phyloP scores from a whole-genome alignment of 2,797 vertebrate genomes.

The Schizopygopsis pylzovi region DNA sequence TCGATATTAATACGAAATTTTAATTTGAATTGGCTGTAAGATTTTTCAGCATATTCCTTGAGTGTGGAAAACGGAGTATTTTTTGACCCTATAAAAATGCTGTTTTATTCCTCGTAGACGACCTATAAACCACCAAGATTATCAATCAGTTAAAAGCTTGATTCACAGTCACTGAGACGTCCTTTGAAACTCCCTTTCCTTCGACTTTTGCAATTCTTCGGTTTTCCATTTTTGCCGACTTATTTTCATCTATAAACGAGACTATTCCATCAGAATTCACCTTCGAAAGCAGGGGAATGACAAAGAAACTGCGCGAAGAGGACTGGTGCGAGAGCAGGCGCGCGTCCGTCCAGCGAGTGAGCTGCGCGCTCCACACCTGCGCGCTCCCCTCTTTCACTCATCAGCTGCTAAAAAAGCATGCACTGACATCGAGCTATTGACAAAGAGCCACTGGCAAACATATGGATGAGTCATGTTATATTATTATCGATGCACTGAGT shows the following conservation, averaged over 20 bases:
- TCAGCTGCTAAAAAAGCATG: not conserved
- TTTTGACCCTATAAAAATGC: slow-evolving; percentile 29
- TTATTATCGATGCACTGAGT: not conserved
- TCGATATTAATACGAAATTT: slow-evolving; percentile 66
- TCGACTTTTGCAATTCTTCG: slow-evolving; percentile 75
- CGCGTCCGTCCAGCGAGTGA: slow-evolving; percentile 55
- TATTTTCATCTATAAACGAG: slow-evolving; percentile 27
- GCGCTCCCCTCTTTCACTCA: slow-evolving; percentile 48
- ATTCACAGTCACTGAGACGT: slow-evolving; percentile 79
- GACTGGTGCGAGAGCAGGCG: slow-evolving; percentile 58
- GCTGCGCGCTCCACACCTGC: slow-evolving; percentile 54
- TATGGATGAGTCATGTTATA: not conserved
- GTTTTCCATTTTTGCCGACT: slow-evolving; percentile 76
- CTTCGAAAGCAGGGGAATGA: slow-evolving; percentile 38
- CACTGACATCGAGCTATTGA: not conserved
- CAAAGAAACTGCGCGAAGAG: not conserved
- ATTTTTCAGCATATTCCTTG: slow-evolving; percentile 82
- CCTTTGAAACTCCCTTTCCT: slow-evolving; percentile 78
- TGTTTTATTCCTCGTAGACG: slow-evolving; percentile 44
- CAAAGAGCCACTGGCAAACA: not conserved
- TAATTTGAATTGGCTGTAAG: slow-evolving; percentile 68
- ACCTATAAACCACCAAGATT: slow-evolving; percentile 44
- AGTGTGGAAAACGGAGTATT: slow-evolving; percentile 61
- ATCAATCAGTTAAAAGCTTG: slow-evolving; percentile 73
- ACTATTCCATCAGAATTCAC: slow-evolving; percentile 11